phyloP scores from a whole-genome alignment of 2,113 vertebrate genomes.

The Lates calcarifer region DNA sequence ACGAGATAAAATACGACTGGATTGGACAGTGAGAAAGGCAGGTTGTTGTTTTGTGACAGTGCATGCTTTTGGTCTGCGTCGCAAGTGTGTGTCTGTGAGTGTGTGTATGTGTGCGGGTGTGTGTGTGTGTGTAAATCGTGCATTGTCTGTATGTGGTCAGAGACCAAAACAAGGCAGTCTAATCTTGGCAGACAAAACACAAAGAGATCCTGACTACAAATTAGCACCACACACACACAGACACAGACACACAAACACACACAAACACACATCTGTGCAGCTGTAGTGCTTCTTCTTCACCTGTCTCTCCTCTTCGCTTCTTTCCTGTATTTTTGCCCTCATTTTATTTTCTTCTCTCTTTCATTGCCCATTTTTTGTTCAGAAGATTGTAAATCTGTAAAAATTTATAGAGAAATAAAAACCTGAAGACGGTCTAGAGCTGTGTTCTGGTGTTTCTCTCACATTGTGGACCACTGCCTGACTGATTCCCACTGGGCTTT shows the following conservation, averaged over 20 bases:
- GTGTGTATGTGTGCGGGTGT: conserved; percentile 36
- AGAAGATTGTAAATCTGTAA: too few species aligned
- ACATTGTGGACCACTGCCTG: too few species aligned
- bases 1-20: conserved; percentile 15
- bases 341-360: too few species aligned
- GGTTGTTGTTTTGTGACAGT: background rate
- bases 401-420: too few species aligned
- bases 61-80: background rate
- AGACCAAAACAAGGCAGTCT: conserved; percentile 59
- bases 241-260: conserved; percentile 17
- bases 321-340: too few species aligned
- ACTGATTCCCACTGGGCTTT: too few species aligned
- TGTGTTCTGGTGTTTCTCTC: too few species aligned
- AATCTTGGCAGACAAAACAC: conserved; percentile 67
- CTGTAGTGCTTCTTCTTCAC: too few species aligned
- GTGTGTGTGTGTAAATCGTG: conserved; percentile 21
- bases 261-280: background rate
- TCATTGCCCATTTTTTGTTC: too few species aligned
- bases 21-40: background rate
- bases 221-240: conserved; percentile 48
- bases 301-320: too few species aligned
- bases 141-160: conserved; percentile 48
- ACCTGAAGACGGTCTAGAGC: too few species aligned
- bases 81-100: conserved; percentile 33
- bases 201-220: conserved; percentile 57